phyloP scores from a whole-genome alignment of 2,113 vertebrate species.

The Dissostichus mawsoni region DNA sequence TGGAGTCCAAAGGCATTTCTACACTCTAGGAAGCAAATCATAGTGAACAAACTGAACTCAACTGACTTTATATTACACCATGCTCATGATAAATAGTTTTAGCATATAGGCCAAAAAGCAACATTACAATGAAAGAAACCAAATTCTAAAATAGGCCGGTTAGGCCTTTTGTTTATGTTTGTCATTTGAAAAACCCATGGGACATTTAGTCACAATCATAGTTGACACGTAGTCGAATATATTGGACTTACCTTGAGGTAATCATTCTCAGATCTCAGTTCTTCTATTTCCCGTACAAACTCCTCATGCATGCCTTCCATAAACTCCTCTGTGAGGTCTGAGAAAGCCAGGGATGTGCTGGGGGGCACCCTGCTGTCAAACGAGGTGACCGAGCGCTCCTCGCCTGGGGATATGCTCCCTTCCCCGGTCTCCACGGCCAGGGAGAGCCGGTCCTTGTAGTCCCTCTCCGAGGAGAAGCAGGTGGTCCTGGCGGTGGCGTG shows the following conservation, averaged over 20 bases:
- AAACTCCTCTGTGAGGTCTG: slow-evolving; percentile 96
- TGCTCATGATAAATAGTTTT: not conserved
- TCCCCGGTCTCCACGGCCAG: slow-evolving; percentile 74
- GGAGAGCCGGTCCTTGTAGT: slow-evolving; percentile 80
- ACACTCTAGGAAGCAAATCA: slow-evolving; percentile 18
- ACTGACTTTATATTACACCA: not conserved
- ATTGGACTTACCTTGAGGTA: slow-evolving; percentile 93
- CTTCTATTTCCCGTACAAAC: slow-evolving; percentile 93
- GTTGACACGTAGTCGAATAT: not conserved
- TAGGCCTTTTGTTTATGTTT: not conserved
- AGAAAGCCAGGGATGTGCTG: slow-evolving; percentile 95
- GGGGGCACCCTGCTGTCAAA: slow-evolving; percentile 91
- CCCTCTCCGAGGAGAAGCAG: slow-evolving; percentile 68
- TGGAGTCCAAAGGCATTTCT: slow-evolving; percentile 28
- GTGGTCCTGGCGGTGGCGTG: slow-evolving; percentile 46
- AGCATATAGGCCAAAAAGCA: not conserved
- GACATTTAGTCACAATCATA: not conserved
- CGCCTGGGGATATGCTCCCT: slow-evolving; percentile 84
- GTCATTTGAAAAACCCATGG: not conserved
- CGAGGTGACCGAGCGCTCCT: slow-evolving; percentile 89
- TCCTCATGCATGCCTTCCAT: slow-evolving; percentile 91
- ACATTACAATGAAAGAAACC: not conserved
- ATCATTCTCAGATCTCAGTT: slow-evolving; percentile 96
- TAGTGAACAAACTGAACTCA: slow-evolving; percentile 7
- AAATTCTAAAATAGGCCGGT: too few relatives aligned